Evolutionary conservation across 2,888 invertebrate genomes (phyloP).

Genomic region (Leptura quadrifasciata): DNA sequence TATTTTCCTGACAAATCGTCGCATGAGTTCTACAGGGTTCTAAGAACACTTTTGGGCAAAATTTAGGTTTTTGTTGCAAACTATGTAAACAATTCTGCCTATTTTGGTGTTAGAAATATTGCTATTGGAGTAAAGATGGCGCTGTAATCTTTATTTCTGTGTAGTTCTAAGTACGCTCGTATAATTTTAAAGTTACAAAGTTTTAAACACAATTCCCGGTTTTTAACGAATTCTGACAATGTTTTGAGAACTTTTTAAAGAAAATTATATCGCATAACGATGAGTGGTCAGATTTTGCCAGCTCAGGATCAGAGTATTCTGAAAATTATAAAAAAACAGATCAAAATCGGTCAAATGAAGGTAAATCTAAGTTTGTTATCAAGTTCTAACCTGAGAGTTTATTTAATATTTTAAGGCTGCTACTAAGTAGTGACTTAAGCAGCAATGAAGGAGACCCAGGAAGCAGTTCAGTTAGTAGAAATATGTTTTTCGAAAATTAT

Average conservation of each 20-base stretch:
- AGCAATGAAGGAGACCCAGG: too few relatives aligned
- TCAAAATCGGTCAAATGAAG: not conserved
- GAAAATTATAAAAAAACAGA: slow-evolving; percentile 4
- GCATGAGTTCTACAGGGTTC: slow-evolving; percentile 12
- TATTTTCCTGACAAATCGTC: not conserved
- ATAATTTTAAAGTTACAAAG: not conserved
- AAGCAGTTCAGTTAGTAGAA: too few relatives aligned
- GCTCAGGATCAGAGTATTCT: slow-evolving; percentile 3
- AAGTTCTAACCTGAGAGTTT: too few relatives aligned
- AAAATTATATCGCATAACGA: not conserved
- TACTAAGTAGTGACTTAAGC: too few relatives aligned
- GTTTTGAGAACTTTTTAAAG: too few relatives aligned
- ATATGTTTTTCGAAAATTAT: too few relatives aligned
- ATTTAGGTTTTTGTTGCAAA: not conserved
- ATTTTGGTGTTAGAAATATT: not conserved
- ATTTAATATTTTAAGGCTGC: too few relatives aligned
- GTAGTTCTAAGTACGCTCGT: too few relatives aligned
- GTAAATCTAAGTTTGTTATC: too few relatives aligned
- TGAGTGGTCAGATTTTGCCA: slow-evolving; percentile 6
- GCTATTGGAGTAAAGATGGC: slow-evolving; percentile 9
- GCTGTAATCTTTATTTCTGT: not conserved
- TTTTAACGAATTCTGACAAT: too few relatives aligned
- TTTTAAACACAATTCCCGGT: too few relatives aligned
- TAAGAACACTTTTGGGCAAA: not conserved
- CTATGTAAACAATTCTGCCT: slow-evolving; percentile 5